Evolutionary conservation across 2,797 vertebrate species (phyloP).

Genomic region (Coilia nasus): DNA sequence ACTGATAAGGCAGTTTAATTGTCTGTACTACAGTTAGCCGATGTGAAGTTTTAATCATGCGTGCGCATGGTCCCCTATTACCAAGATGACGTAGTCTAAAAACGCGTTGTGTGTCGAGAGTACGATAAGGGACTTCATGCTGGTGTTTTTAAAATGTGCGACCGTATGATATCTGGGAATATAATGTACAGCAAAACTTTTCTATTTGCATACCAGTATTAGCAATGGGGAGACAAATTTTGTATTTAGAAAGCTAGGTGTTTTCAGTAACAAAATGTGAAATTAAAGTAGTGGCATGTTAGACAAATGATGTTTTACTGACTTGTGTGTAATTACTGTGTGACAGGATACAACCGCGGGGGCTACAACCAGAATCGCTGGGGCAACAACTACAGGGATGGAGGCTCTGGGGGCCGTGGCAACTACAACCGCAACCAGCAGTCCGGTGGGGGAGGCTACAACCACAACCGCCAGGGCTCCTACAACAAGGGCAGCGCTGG

Average conservation of each 20-base stretch:
- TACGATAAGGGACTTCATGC: too few relatives aligned
- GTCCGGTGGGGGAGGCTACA: slow-evolving; percentile 69
- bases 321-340: background rate
- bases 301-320: background rate
- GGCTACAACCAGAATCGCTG: slow-evolving; percentile 85
- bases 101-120: too few relatives aligned
- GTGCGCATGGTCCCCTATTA: too few relatives aligned
- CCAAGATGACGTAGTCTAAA: too few relatives aligned
- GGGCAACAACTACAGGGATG: slow-evolving; percentile 80
- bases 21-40: too few relatives aligned
- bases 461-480: slow-evolving; percentile 66
- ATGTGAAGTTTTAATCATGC: too few relatives aligned
- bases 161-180: too few relatives aligned
- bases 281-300: background rate
- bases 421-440: slow-evolving; percentile 79
- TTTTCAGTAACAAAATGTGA: background rate
- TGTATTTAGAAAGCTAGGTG: background rate
- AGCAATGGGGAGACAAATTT: too few relatives aligned
- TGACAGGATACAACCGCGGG: slow-evolving; percentile 79
- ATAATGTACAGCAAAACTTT: too few relatives aligned
- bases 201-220: too few relatives aligned
- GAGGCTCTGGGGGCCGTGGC: slow-evolving; percentile 75
- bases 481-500: slow-evolving; percentile 70
- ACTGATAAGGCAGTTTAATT: too few relatives aligned
- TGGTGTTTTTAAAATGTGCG: too few relatives aligned